Percentiles rank a stretch among this genome's conserved stretches.
Conservation (phyloP, 2,797 vertebrate species). For the Pyrocephalus nanus region DNA sequence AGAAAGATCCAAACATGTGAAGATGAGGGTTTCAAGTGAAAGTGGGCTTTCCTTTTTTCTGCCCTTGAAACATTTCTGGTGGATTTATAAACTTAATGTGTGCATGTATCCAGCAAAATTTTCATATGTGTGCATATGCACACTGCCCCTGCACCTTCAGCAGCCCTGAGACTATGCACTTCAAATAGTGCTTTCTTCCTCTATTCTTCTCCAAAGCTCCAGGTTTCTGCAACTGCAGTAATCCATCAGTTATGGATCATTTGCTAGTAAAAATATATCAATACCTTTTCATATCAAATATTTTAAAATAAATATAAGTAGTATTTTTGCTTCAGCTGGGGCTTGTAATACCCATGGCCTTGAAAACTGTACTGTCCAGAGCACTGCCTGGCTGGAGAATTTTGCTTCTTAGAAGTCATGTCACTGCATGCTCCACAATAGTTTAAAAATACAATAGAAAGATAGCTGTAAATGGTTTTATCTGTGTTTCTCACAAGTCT, state of each 20-base stretch:
- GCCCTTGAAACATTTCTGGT: neutral
- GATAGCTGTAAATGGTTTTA: neutral
- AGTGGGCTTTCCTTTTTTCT: neutral
- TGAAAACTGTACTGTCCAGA: neutral
- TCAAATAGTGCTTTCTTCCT: neutral
- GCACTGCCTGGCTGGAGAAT: neutral
- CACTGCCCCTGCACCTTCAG: neutral
- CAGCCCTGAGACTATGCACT: neutral
- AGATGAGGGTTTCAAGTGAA: neutral
- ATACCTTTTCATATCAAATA: neutral
- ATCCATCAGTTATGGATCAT: neutral
- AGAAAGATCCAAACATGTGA: neutral
- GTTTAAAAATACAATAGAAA: neutral
- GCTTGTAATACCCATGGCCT: neutral
- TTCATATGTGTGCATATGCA: neutral
- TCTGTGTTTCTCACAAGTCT: neutral
- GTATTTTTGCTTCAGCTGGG: neutral
- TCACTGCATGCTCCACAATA: rapidly evolving
- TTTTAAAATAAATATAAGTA: neutral
- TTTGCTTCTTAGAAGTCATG: neutral
- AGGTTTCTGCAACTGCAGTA: neutral
- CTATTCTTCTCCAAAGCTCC: neutral
- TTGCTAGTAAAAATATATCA: neutral
- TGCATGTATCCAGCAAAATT: neutral
- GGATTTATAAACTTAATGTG: rapidly evolving